Conservation (phyloP, 92 coral and sea anemone species). For the Actinostola sp. region DNA sequence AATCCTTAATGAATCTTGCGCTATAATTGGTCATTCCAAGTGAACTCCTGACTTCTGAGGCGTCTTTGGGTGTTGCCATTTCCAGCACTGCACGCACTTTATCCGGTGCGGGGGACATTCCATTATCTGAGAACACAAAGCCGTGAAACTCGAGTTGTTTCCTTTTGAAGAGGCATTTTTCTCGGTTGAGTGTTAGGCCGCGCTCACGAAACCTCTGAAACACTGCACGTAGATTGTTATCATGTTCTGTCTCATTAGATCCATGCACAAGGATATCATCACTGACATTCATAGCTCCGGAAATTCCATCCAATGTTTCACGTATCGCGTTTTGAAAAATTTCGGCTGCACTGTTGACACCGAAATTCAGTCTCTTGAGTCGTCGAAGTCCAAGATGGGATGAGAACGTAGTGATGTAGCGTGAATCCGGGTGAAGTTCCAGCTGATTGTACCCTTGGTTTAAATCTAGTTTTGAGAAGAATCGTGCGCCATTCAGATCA, state of each 20-base stretch:
- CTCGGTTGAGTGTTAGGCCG: slow-evolving; percentile 50
- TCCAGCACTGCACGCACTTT: slow-evolving; percentile 29
- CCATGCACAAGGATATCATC: slow-evolving; percentile 57
- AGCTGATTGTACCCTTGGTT: slow-evolving; percentile 4
- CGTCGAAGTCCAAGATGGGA: background rate
- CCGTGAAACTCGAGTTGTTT: slow-evolving; percentile 31
- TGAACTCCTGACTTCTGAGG: slow-evolving; percentile 50
- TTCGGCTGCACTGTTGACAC: slow-evolving; percentile 47
- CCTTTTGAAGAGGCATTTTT: slow-evolving; percentile 41
- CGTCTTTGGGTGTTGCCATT: slow-evolving; percentile 37
- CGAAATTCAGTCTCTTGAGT: slow-evolving; percentile 29
- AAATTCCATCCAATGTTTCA: slow-evolving; percentile 37
- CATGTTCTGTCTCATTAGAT: slow-evolving; percentile 33
- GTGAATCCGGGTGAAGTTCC: background rate
- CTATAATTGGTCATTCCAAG: slow-evolving; percentile 60
- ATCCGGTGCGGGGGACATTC: slow-evolving; percentile 35
- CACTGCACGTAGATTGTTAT: slow-evolving; percentile 29
- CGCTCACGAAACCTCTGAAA: slow-evolving; percentile 47
- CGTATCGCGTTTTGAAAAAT: slow-evolving; percentile 44
- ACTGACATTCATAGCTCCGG: slow-evolving; percentile 38
- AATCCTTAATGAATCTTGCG: slow-evolving; percentile 33
- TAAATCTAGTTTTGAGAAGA: slow-evolving; percentile 65
- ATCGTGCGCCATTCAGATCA: slow-evolving; percentile 52
- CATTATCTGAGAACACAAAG: slow-evolving; percentile 32
- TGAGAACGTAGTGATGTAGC: slow-evolving; percentile 7